Conservation (phyloP, 2,113 vertebrate species). For the Bufo bufo region DNA sequence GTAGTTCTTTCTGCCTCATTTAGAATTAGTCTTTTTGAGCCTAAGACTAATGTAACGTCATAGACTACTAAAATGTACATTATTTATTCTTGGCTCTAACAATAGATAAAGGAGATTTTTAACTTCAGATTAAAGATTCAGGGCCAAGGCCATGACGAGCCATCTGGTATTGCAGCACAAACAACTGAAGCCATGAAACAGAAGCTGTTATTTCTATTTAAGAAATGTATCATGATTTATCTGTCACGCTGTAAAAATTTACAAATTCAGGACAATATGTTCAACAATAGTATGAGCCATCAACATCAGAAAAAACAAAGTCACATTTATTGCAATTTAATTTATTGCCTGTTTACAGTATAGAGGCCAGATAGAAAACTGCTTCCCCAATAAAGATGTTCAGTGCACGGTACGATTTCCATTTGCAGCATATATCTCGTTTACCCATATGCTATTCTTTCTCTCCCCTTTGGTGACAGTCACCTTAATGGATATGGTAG, state of each 20-base stretch:
- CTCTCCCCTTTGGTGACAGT: constrained; percentile 26
- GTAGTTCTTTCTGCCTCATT: background rate
- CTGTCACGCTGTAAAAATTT: constrained; percentile 7
- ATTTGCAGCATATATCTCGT: background rate
- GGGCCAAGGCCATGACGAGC: constrained; percentile 5
- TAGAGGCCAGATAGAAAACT: constrained; percentile 23
- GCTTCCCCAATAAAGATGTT: background rate
- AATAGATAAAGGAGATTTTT: background rate
- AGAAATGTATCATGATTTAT: constrained; percentile 34
- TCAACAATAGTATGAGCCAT: constrained; percentile 5
- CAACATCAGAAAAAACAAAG: constrained; percentile 38
- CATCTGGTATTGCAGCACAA: constrained; percentile 27
- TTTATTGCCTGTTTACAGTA: background rate
- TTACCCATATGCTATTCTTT: constrained; percentile 17
- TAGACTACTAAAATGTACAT: background rate
- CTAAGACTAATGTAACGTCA: background rate
- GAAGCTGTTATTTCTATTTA: constrained; percentile 20
- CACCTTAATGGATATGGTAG: background rate
- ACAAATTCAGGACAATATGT: constrained; percentile 29
- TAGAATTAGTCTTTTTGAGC: background rate
- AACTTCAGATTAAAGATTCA: background rate
- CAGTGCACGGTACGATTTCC: constrained; percentile 15
- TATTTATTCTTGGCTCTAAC: background rate
- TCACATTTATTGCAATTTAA: constrained; percentile 49
- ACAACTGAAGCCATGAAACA: constrained; percentile 18